Conservation (phyloP, 2,113 vertebrate species). For the Rattus norvegicus region DNA sequence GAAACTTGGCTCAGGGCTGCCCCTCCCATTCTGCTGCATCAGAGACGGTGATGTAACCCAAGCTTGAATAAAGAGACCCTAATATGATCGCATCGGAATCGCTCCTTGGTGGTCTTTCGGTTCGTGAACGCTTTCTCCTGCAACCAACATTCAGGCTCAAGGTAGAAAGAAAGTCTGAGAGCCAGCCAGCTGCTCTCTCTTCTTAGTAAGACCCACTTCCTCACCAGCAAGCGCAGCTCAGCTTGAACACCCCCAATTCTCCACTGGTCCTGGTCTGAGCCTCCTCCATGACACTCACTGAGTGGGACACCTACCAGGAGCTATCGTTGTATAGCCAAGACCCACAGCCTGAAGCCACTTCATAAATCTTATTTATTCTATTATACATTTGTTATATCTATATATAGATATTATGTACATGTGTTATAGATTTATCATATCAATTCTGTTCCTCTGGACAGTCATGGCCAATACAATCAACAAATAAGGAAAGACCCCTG, state of each 20-base stretch:
- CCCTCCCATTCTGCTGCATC: too few relatives aligned
- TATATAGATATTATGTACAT: too few relatives aligned
- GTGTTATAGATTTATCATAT: not conserved
- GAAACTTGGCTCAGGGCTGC: too few relatives aligned
- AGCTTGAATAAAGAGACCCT: too few relatives aligned
- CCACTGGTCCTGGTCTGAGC: not conserved
- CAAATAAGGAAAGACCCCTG: not conserved
- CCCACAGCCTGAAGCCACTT: not conserved
- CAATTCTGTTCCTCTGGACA: not conserved
- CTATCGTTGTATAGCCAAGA: too few relatives aligned
- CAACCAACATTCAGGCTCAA: not conserved
- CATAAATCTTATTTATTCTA: not conserved
- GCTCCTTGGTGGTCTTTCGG: too few relatives aligned
- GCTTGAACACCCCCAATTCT: not conserved
- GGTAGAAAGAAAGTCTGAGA: not conserved
- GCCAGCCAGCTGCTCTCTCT: not conserved
- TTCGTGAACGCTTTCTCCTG: not conserved
- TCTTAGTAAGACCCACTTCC: not conserved
- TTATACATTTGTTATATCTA: too few relatives aligned
- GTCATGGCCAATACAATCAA: not conserved
- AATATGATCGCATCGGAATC: too few relatives aligned
- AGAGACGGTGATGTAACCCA: too few relatives aligned
- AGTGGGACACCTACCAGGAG: not conserved
- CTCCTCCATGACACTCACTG: not conserved
- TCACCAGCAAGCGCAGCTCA: not conserved